Evolutionary conservation across 2,797 vertebrate genomes (phyloP), one percentile per base, ranked within the genome.

Genomic region (Lycodopsis pacificus): DNA sequence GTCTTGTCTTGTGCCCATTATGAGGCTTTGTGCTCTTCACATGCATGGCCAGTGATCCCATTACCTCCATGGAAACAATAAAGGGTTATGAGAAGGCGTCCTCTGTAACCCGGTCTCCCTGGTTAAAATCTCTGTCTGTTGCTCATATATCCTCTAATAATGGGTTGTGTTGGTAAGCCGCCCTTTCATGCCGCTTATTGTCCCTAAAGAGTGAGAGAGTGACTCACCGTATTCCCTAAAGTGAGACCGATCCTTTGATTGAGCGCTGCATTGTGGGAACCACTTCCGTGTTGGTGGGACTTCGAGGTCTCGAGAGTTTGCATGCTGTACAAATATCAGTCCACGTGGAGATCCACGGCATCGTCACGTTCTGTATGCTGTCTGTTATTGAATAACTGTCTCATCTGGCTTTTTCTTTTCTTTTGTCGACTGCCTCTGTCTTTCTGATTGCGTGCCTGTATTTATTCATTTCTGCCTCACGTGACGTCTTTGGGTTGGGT

Each of bases 1-100:
- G 12, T 89, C 86, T 88, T 75, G 81, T 91, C 84, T 82, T 77
- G 62, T 74, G 80, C 80, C 85, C 82, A 82, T 91, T 92, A 90
- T 80, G 86, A 92, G 82, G 86, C 91, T 90, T 88, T 90, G 89
- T 88, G 84, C 83, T 83, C 76, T 81, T 87, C 79, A 88, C 81
- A 88, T 87, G 81, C 89, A 73, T 76, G 77, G 83, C 84, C 86
- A 80, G 82, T 65, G 82, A 90, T 89, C 86, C 84, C 86, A 89
- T 94, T 91, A 92, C 92, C 89, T 90, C 88, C 89, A 91, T 89
- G 83, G 90, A 92, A 91, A 94, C 93, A 92, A 92, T 91, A 75
- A 87, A 87, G 77, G 88, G 80, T 91, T 90, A 89, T 86, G 83
- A 90, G 90, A 79, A 88, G 74, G 86, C 75, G 75, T 90, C 90